Evolutionary conservation across 2,888 invertebrate genomes (phyloP), one percentile per base, ranked within the genome.

Genomic region (Trissonchulus sp.): DNA sequence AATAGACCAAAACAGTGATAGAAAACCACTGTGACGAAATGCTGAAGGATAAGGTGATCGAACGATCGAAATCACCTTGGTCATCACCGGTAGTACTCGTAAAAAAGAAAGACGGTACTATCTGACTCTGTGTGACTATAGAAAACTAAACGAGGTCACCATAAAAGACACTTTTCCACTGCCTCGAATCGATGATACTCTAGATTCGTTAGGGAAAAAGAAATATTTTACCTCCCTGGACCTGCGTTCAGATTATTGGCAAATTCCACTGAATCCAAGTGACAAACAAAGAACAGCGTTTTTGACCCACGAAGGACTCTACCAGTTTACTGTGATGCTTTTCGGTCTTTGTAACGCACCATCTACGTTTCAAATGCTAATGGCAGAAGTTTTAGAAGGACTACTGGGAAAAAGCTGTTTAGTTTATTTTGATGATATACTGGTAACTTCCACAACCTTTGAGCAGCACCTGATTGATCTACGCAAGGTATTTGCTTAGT

Each of bases 161-260:
- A n/a, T 60, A 18, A 60, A 60, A n/a, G 60, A n/a, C n/a, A n/a
- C n/a, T n/a, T n/a, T n/a, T n/a, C n/a, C n/a, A n/a, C n/a, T n/a
- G n/a, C n/a, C n/a, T n/a, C n/a, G n/a, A n/a, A n/a, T n/a, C n/a
- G n/a, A n/a, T n/a, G n/a, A n/a, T n/a, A n/a, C n/a, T n/a, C 18
- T 71, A 33, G 15, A 15, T n/a, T 15, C 23, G 34, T 28, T 71
- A 18, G 71, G 71, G 3, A 15, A 71, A 30, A 37, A 15, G 15
- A 15, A 71, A 37, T 71, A 30, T 15, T 71, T 71, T 37, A 65
- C 77, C 1, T 75, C 73, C 8, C 3, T 80, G 15, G 79, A 80
- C 65, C n/a, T 74, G 0, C 18, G 38, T 15, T n/a, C n/a, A n/a
- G n/a, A n/a, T n/a, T n/a, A n/a, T n/a, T n/a, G n/a, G n/a, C n/a